phyloP scores from a whole-genome alignment of 2,113 vertebrate genomes.

The Telmatochromis brachygnathus region DNA sequence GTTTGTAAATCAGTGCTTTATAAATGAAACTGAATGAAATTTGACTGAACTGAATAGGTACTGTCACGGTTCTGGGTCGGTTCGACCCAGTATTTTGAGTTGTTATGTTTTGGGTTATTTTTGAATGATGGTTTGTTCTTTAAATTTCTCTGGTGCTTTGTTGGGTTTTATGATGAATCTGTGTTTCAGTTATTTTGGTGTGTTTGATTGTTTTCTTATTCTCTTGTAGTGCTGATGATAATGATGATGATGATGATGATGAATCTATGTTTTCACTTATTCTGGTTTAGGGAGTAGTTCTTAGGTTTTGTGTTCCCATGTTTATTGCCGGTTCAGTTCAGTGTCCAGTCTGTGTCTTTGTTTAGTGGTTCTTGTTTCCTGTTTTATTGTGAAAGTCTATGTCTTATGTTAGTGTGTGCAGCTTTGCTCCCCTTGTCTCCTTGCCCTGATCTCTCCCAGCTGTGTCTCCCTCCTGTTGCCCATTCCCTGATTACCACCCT shows the following conservation, averaged over 20 bases:
- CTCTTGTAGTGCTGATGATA: background rate
- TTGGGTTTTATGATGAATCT: background rate
- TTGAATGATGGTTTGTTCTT: background rate
- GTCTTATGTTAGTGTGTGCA: background rate
- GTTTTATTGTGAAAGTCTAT: background rate
- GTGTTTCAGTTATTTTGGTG: background rate
- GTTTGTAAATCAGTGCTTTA: background rate
- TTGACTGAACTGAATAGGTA: background rate
- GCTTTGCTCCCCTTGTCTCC: background rate
- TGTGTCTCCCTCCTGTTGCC: background rate
- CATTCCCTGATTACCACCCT: background rate
- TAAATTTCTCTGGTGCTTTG: background rate
- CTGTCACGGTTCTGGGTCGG: background rate
- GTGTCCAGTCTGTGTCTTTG: background rate
- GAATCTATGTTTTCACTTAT: background rate
- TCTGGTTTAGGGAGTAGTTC: background rate
- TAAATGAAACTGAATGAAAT: background rate
- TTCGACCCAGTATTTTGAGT: background rate
- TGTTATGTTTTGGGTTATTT: background rate
- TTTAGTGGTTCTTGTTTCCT: background rate
- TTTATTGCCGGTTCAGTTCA: background rate
- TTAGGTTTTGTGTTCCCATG: background rate
- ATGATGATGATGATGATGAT: no score
- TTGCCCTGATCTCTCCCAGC: background rate
- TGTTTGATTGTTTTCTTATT: background rate